Base-by-base conservation (phyloP, 2,113 vertebrate genomes). In the Ibidorhyncha struthersii region DNA sequence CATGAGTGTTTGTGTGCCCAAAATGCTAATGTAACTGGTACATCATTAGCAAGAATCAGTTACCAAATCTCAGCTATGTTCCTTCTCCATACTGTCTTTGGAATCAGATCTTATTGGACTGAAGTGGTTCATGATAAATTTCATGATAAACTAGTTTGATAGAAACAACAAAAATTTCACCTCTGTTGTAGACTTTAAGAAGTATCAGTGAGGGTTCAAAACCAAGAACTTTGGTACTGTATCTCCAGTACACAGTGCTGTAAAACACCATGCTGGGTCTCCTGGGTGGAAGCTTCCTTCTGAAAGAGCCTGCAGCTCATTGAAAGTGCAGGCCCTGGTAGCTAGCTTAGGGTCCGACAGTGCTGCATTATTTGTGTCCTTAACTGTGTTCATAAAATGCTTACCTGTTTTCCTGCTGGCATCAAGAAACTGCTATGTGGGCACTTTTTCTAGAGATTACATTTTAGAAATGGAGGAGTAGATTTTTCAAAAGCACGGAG, bases 141-240 rank as follows among this genome's bases (percentile, higher is more conserved):
- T 14, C 10, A 50, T 70, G 43, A 45, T 45, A 45, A 45, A 45
- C 45, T 6, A 27, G 52, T 25, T 50, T 43, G 18, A 56, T 49
- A 53, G 63, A 77, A 86, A 47, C 40, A 86, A 53, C 4, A 38
- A 25, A 83, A 73, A 10, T 17, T 66, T 40, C 12, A 18, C 18
- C 14, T 34, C 9, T 52, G 5, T n/a, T 52, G 25, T 36, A 41
- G 25, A 22, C 49, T 61, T 86, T 32, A 43, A 53, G 7, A 52
- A 73, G 6, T 58, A 40, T 9, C 5, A 25, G 34, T 58, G 59
- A 53, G 18, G 8, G 9, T 41, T 67, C 22, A 88, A 80, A 59
- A 0, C 1, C 29, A 19, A 18, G 40, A 45, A 52, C 13, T 76
- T 56, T 2, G 14, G 49, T 16, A 4, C 8, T 63, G 10, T 45